These are phyloP conservation scores for Apodemia hepburni DNA, from an alignment of 2,888 invertebrate genomes.

Conservation along the genomic window DNA sequence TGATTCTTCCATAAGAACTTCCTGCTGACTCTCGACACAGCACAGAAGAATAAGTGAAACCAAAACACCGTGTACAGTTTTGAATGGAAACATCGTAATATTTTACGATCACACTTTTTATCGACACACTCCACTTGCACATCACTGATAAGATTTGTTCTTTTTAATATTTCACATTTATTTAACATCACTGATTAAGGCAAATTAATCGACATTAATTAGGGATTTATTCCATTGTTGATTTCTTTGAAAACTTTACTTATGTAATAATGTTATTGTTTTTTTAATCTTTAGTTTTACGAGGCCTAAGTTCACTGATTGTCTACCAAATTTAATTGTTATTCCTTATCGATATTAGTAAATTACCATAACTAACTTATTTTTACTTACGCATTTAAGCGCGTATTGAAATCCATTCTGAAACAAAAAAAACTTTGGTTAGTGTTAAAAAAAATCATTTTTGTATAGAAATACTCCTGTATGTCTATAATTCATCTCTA, in stretches of 20 bases:
- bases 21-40: constrained; percentile 22
- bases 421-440: not conserved
- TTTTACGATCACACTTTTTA: not conserved
- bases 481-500: too few relatives aligned
- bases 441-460: not conserved
- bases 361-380: not conserved
- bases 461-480: too few relatives aligned
- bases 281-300: not conserved
- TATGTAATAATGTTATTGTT: not conserved
- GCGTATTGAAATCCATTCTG: not conserved
- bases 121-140: constrained; percentile 13
- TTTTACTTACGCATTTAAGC: not conserved
- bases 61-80: constrained; percentile 18
- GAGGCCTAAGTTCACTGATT: too few relatives aligned
- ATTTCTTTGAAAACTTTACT: not conserved
- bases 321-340: too few relatives aligned
- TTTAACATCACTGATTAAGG: constrained; percentile 11
- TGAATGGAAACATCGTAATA: constrained; percentile 11
- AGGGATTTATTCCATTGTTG: not conserved
- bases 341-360: not conserved
- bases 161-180: not conserved
- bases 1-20: constrained; percentile 24
- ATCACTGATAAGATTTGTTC: constrained; percentile 1
- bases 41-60: constrained; percentile 14
- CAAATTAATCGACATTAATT: constrained; percentile 1